Evolutionary conservation across 2,113 vertebrate genomes (phyloP).

Genomic region (Axis porcinus): DNA sequence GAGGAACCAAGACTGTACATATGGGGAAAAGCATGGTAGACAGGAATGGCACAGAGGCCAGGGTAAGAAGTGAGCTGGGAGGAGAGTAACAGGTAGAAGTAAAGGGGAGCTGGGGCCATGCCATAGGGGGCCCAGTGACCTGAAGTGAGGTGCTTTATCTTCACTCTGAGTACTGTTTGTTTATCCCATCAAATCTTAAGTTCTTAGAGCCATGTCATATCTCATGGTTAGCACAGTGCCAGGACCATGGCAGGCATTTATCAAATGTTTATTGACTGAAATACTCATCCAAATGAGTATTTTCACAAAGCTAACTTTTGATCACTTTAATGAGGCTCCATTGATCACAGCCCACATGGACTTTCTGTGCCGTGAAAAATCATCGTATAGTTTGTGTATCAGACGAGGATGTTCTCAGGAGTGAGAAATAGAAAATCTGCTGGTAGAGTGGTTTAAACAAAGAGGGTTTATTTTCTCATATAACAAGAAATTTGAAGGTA

Average conservation of each 20-base stretch:
- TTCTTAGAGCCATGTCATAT: neutral
- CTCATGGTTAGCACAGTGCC: neutral
- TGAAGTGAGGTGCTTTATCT: accelerated
- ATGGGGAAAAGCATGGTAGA: accelerated
- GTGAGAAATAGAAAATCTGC: neutral
- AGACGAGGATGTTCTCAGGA: neutral
- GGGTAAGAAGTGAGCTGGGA: neutral
- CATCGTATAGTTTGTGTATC: neutral
- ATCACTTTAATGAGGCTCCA: neutral
- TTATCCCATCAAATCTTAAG: neutral
- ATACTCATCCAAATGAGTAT: neutral
- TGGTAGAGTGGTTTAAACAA: neutral
- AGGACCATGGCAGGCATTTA: neutral
- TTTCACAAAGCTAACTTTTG: neutral
- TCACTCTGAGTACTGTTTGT: neutral
- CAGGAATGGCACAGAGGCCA: neutral
- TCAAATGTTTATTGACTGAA: neutral
- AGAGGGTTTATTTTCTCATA: neutral
- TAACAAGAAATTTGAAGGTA: neutral
- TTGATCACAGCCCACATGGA: neutral
- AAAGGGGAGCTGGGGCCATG: too few relatives aligned
- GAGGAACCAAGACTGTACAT: neutral
- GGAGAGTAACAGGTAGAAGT: neutral
- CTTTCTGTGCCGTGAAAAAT: neutral
- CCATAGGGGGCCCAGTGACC: neutral